Evolutionary conservation across 2,113 vertebrate genomes (phyloP), one percentile per base, ranked within the genome.

Genomic region (Sardina pilchardus): DNA sequence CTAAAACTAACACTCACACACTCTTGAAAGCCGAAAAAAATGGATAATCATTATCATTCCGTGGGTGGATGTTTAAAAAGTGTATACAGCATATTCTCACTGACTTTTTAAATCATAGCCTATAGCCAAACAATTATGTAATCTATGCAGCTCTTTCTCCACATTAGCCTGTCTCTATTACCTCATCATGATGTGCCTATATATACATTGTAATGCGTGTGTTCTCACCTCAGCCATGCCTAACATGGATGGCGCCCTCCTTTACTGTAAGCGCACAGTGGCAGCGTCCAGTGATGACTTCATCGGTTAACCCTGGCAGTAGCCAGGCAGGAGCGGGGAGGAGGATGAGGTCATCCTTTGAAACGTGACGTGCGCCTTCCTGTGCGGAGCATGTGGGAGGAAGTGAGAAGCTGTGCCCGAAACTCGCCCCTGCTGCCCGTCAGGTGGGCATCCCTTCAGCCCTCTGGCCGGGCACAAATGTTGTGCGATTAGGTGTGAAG

Each of bases 391-490:
- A 91, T 93, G 90, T 92, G 93, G 6, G 59, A 91, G 92, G 91
- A 93, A 93, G 88, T 85, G 85, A 86, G 88, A 86, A 26, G 63
- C 93, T 93, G 91, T 91, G 90, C 53, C 75, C 86, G 88, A 84
- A 82, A 50, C 48, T 50, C 10, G 17, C 48, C 48, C 83, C 83
- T 5, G 36, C 19, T 83, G 85, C 63, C 42, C 45, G 87, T 92
- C 92, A 92, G 90, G 91, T 92, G 89, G 87, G 89, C 88, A 88
- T 84, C 81, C 91, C 88, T 86, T 92, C 21, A 82, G 91, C 56
- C 53, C 85, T 84, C 90, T 88, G 71, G 87, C 93, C 90, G 91
- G 67, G 90, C 86, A 91, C 93, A 95, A 93, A 94, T 93, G 93
- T 88, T 89, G 87, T 85, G 82, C 89, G 93, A 92, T 93, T 93